Evolutionary conservation across 2,888 invertebrate genomes (phyloP).

Genomic region (Epiblema foenella): DNA sequence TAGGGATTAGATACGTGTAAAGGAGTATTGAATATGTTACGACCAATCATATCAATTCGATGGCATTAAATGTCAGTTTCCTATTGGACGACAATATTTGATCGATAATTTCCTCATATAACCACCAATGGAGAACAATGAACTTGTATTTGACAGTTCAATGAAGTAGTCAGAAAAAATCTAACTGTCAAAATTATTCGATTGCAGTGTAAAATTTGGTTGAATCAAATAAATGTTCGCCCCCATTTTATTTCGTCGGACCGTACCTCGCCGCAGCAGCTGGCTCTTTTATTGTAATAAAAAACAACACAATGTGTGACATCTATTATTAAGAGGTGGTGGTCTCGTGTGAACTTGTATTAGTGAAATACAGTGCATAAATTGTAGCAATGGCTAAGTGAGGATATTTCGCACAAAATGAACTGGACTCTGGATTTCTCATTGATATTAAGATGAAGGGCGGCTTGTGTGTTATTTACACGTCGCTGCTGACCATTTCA

Average conservation of each 20-base stretch:
- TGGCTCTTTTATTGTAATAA: slow-evolving; percentile 51
- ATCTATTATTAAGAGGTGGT: slow-evolving; percentile 50
- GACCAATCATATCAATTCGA: slow-evolving; percentile 58
- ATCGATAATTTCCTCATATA: slow-evolving; percentile 50
- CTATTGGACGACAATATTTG: slow-evolving; percentile 60
- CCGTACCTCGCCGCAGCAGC: slow-evolving; percentile 52
- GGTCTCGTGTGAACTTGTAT: slow-evolving; percentile 53
- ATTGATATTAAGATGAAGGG: slow-evolving; percentile 86
- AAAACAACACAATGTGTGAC: slow-evolving; percentile 56
- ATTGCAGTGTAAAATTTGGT: slow-evolving; percentile 49
- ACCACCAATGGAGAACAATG: slow-evolving; percentile 55
- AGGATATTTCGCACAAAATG: slow-evolving; percentile 80
- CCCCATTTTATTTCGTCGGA: slow-evolving; percentile 53
- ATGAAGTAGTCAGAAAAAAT: slow-evolving; percentile 48
- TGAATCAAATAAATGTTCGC: slow-evolving; percentile 58
- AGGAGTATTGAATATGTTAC: slow-evolving; percentile 50
- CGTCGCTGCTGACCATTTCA: slow-evolving; percentile 86
- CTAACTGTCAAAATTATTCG: slow-evolving; percentile 64
- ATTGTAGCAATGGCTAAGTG: slow-evolving; percentile 60
- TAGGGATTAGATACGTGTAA: slow-evolving; percentile 46
- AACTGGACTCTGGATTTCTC: slow-evolving; percentile 78
- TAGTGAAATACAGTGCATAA: slow-evolving; percentile 48
- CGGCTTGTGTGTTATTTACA: slow-evolving; percentile 84
- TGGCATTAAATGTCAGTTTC: slow-evolving; percentile 68
- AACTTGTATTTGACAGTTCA: slow-evolving; percentile 27